These are phyloP conservation scores for Sebastes itinus DNA, from an alignment of 2,797 vertebrate species.

Conservation along the genomic window DNA sequence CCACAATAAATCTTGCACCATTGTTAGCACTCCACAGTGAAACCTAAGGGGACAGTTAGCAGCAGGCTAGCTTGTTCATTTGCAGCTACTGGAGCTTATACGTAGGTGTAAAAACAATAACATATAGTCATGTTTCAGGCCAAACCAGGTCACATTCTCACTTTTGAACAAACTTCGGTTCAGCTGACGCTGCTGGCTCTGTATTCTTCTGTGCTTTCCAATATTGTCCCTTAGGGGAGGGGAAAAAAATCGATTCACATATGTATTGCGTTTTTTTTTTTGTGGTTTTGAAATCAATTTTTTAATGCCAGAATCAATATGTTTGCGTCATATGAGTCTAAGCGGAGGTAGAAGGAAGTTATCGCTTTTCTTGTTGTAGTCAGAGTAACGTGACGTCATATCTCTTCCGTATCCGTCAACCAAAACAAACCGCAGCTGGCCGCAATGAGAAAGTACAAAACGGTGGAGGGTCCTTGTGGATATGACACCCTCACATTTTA, in stretches of 20 bases:
- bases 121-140: not conserved
- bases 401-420: too few relatives aligned
- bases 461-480: too few relatives aligned
- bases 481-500: too few relatives aligned
- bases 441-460: too few relatives aligned
- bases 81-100: not conserved
- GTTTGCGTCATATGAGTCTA: too few relatives aligned
- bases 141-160: not conserved
- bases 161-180: not conserved
- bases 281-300: rapidly evolving
- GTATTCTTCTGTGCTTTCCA: not conserved
- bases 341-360: too few relatives aligned
- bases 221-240: not conserved
- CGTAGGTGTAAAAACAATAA: not conserved
- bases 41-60: slow-evolving; percentile 2
- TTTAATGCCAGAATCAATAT: too few relatives aligned
- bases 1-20: slow-evolving; percentile 27
- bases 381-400: too few relatives aligned
- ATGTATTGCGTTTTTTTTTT: too few relatives aligned
- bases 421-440: too few relatives aligned
- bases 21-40: slow-evolving; percentile 13
- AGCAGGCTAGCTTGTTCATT: not conserved
- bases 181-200: not conserved
- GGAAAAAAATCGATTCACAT: too few relatives aligned
- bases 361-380: too few relatives aligned